Base-by-base conservation (phyloP, 2,113 vertebrate species). In the Psilopsiagon aymara region DNA sequence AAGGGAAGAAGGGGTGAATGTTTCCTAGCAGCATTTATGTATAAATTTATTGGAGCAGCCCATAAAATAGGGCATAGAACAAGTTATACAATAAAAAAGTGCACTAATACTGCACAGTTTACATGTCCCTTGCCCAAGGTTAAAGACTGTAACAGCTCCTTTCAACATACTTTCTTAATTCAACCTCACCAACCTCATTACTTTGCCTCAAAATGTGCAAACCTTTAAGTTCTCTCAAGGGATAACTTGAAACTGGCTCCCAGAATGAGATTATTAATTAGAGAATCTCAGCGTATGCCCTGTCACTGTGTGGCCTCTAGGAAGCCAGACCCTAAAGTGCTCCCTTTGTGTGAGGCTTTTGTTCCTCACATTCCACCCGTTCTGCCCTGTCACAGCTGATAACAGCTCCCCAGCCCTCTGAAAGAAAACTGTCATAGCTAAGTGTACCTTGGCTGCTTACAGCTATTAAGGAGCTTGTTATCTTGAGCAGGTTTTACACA, bases 241-340 rank as follows among this genome's bases (percentile, higher is more conserved):
- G 96, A 83, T 66, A 86, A 84, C 82, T 73, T 35, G 41, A 85
- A 94, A 92, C 53, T 94, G 9, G 1, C 60, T 81, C 86, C 11
- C 77, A 90, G 92, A 96, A 94, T 64, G 69, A 91, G 93, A 89
- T 90, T 90, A 95, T 91, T 95, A 95, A 94, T 96, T 93, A 91
- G 88, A 55, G 88, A 67, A 83, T 49, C 88, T 77, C 43, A 23
- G 63, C 5, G 3, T 57, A 27, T 1, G 4, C 64, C 86, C 29
- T 13, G 1, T 69, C 90, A 77, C 86, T 95, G 82, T 90, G 94
- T 94, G 96, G 95, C 92, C 92, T 94, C 82, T 68, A 83, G 83
- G 76, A 92, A 95, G 75, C 35, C 67, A 95, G 91, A 79, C 77
- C 88, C 70, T 49, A 15, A 92, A 96, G 87, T 39, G 69, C 84